Percentiles rank a stretch among this genome's conserved stretches.
Evolutionary conservation across 2,888 invertebrate genomes (phyloP).

Genomic region (Chironomus tentans): DNA sequence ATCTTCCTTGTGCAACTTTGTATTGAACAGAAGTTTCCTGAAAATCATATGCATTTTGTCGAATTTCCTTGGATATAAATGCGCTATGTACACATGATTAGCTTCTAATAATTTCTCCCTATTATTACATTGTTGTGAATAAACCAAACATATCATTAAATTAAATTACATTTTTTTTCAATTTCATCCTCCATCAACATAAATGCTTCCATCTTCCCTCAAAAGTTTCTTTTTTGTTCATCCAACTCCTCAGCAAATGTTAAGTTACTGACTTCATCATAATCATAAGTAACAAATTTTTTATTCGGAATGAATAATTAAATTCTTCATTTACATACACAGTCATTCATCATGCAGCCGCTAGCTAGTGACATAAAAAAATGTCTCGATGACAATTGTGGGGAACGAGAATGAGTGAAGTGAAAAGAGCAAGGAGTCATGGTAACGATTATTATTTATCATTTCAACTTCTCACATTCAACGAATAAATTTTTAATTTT

Average conservation of each 20-base stretch:
- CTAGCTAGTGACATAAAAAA: conserved; percentile 18
- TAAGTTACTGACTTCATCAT: no score
- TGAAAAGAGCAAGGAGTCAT: conserved; percentile 5
- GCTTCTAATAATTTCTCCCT: neutral
- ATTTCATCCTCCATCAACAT: neutral
- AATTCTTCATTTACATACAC: conserved; percentile 26
- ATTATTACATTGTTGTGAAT: neutral
- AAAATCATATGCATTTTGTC: neutral
- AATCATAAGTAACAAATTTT: conserved; percentile 18
- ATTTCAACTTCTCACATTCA: conserved; percentile 11
- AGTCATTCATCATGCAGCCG: conserved; percentile 27
- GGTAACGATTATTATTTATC: conserved; percentile 25
- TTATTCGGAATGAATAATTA: conserved; percentile 22
- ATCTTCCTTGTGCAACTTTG: no score
- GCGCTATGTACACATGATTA: neutral
- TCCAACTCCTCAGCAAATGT: no score
- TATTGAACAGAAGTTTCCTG: neutral
- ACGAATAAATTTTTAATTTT: conserved; percentile 10
- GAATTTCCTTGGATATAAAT: neutral
- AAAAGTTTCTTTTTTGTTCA: no score
- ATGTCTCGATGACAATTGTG: conserved; percentile 23
- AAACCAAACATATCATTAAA: conserved; percentile 27
- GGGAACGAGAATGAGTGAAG: neutral
- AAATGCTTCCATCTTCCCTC: neutral
- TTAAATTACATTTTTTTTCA: conserved; percentile 27